Evolutionary conservation across 2,797 vertebrate genomes (phyloP), one percentile per base, ranked within the genome.

Genomic region (Myotis findleyi): DNA sequence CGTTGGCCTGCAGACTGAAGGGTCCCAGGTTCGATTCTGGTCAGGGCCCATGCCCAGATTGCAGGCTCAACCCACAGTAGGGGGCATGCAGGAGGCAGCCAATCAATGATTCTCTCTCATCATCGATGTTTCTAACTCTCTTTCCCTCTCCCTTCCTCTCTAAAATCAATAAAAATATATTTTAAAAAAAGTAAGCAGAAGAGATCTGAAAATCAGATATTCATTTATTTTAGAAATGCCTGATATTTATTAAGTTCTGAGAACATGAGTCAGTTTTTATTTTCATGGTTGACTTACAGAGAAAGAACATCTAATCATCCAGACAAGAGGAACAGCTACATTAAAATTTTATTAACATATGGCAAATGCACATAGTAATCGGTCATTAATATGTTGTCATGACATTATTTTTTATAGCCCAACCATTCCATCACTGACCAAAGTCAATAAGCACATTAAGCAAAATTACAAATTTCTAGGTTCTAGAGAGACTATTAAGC

Each of bases 161-260:
- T 59, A 14, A 59, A 59, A 30, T 27, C 57, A 59, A 12, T 59
- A 27, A 27, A 59, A 59, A 59, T 30, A 30, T 62, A 51, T 62
- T 62, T 62, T 14, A 2, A 23, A 59, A 62, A 62, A 62, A 30
- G 59, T 7, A 62, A 62, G 59, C 84, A 23, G 76, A 47, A 47
- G 53, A 25, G 36, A 82, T 68, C 21, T 27, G 47, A 91, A 97
- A 93, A 83, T 13, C 30, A 79, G 25, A 25, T 23, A 87, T 69
- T 57, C 41, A 55, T 57, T 64, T 49, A 66, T 89, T 91, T 87
- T 51, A 69, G 66, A 94, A 82, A 93, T 73, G 7, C 25, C 25
- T 68, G 91, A 49, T 83, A 64, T 59, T 87, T 85, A 72, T 86
- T 81, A 79, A 85, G 36, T 76, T 94, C 57, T 92, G 79, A 47